Conservation (phyloP, 2,113 vertebrate species). For the Sporophila hypoxantha region DNA sequence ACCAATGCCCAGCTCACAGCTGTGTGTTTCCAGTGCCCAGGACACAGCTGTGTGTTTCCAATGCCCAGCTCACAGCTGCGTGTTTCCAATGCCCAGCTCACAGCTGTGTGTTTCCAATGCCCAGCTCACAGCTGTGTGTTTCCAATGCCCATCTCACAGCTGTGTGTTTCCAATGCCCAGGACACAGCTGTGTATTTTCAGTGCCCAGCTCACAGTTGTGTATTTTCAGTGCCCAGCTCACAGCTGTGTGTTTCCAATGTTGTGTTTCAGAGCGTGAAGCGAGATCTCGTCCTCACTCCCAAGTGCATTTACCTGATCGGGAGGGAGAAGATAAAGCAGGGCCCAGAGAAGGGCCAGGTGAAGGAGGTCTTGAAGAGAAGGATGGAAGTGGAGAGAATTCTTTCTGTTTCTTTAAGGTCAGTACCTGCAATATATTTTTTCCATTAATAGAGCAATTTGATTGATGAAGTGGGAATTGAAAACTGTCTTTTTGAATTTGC, state of each 20-base stretch:
- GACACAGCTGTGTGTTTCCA: no score
- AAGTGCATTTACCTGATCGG: constrained; percentile 93
- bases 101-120: background rate
- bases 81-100: no score
- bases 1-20: no score
- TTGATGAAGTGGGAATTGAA: background rate
- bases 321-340: constrained; percentile 92
- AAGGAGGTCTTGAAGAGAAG: constrained; percentile 89
- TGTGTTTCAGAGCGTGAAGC: constrained; percentile 81
- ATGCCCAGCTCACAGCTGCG: no score
- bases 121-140: background rate
- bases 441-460: background rate
- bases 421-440: background rate
- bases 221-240: no score
- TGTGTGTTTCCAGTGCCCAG: no score
- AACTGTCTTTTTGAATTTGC: background rate
- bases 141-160: no score
- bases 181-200: no score
- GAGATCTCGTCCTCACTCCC: constrained; percentile 91
- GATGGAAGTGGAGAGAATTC: constrained; percentile 88
- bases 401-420: constrained; percentile 90
- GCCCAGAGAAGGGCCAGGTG: constrained; percentile 90
- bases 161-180: background rate
- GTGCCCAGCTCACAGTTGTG: no score
- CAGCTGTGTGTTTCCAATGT: background rate